A percentile compares a stretch with the other conserved stretches of the same genome.
Conservation (phyloP, 2,888 invertebrate genomes). For the Neoitamus cyanurus region DNA sequence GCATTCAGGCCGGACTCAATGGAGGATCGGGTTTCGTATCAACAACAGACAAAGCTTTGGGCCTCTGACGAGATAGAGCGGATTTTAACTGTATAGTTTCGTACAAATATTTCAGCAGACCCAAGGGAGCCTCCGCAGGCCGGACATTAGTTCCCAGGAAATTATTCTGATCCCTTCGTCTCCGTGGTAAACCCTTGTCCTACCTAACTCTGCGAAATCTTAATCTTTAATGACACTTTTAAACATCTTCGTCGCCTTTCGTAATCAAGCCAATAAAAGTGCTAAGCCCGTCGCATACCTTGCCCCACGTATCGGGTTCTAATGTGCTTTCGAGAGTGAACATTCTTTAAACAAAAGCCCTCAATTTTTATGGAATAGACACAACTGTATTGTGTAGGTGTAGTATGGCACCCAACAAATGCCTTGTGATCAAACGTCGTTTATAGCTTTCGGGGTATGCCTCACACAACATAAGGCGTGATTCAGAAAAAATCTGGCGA, state of each 20-base stretch:
- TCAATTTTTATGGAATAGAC: not conserved
- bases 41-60: slow-evolving; percentile 2
- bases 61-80: not conserved
- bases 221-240: slow-evolving; percentile 47
- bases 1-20: not conserved
- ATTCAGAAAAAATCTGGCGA: no score
- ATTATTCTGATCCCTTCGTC: not conserved
- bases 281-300: not conserved
- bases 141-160: slow-evolving; percentile 9
- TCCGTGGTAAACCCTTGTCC: not conserved
- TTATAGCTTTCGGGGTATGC: no score
- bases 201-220: slow-evolving; percentile 41
- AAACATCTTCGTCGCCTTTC: slow-evolving; percentile 49
- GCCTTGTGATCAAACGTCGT: no score
- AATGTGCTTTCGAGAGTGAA: not conserved
- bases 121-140: not conserved
- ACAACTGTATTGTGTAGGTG: no score
- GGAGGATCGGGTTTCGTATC: slow-evolving; percentile 43
- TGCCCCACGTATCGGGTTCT: not conserved
- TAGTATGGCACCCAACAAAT: no score
- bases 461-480: no score
- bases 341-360: not conserved
- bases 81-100: not conserved
- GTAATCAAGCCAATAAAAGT: not conserved
- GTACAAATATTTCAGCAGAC: not conserved